These are phyloP conservation scores for Scophthalmus maximus DNA, from an alignment of 2,113 vertebrate species.

Conservation along the genomic window DNA sequence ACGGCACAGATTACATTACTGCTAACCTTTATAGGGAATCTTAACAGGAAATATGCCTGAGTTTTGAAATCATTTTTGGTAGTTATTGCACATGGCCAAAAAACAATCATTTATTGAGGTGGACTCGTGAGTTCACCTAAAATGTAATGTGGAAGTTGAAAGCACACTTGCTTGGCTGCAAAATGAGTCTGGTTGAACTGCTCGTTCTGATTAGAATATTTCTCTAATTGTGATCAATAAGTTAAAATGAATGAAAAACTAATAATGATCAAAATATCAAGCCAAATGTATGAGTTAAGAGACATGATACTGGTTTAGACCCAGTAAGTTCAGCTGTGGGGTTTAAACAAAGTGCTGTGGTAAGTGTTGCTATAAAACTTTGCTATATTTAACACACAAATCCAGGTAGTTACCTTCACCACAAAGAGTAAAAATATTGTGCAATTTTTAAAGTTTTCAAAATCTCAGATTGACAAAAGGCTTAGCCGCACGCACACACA, in stretches of 20 bases:
- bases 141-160: too few species aligned
- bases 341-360: background rate
- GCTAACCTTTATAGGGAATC: too few species aligned
- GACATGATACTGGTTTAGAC: background rate
- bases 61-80: too few species aligned
- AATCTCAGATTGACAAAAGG: background rate
- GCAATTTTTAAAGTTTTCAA: background rate
- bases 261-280: slow-evolving; percentile 18
- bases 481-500: slow-evolving; percentile 3
- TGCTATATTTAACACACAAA: slow-evolving; percentile 56
- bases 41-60: too few species aligned
- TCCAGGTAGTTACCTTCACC: slow-evolving; percentile 39
- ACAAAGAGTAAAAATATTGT: slow-evolving; percentile 13
- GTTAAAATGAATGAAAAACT: background rate
- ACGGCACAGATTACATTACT: background rate
- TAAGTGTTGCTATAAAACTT: background rate
- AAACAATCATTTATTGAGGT: too few species aligned
- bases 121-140: too few species aligned
- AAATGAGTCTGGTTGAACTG: background rate
- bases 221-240: background rate
- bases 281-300: background rate
- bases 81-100: too few species aligned
- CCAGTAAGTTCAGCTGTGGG: background rate
- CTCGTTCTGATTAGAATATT: background rate
- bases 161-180: too few species aligned